These are phyloP conservation scores for Digitonthophagus gazella DNA, from an alignment of 2,888 invertebrate species.

Conservation along the genomic window DNA sequence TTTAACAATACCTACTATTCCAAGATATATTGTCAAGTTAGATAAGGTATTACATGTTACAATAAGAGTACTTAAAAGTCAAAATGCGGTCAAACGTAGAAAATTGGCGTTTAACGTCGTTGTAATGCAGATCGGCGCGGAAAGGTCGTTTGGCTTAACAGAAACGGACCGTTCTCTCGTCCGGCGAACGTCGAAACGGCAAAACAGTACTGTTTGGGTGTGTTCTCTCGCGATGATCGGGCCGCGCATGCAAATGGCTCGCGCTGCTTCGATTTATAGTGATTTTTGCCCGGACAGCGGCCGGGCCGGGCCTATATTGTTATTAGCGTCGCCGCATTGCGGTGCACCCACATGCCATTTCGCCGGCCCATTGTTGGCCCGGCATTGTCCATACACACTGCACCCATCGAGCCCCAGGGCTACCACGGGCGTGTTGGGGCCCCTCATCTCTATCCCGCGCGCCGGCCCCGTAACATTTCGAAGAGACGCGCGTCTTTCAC, in stretches of 20 bases:
- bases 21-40: no score
- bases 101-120: no score
- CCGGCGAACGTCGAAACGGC: no score
- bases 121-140: no score
- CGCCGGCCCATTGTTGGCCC: neutral
- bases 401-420: neutral
- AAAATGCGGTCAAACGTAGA: no score
- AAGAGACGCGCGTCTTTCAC: neutral
- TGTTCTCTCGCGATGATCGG: neutral
- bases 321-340: neutral
- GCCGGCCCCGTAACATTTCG: neutral
- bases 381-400: neutral
- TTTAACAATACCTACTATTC: no score
- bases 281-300: neutral
- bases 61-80: no score
- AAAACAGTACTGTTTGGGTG: no score
- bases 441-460: neutral
- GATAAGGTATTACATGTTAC: no score
- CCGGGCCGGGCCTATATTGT: neutral
- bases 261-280: neutral
- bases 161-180: no score
- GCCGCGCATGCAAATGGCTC: neutral
- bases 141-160: no score
- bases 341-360: neutral
- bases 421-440: neutral